A percentile compares a stretch with the other conserved stretches of the same genome.
Evolutionary conservation across 1,140 invertebrate species (phyloP).

Genomic region (Drosophila varians): DNA sequence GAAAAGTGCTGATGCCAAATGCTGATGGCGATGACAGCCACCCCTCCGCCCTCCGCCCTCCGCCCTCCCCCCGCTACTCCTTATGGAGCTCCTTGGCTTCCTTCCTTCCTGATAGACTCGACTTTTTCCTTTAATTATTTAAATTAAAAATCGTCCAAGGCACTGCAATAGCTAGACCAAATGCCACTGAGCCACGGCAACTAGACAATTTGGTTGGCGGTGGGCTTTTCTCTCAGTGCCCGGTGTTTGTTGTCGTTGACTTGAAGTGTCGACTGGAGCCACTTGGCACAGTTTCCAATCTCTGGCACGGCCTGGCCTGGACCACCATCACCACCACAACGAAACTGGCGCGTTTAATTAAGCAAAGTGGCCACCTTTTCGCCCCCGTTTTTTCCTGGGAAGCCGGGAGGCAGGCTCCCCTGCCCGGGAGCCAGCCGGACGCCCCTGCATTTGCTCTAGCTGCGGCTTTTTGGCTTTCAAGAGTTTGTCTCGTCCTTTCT

Average conservation of each 20-base stretch:
- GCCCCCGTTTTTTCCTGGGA: background rate
- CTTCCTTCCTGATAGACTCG: constrained; percentile 8
- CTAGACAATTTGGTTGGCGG: too few species aligned
- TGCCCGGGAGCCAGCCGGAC: background rate
- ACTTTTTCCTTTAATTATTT: constrained; percentile 75
- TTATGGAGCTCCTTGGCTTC: constrained; percentile 1
- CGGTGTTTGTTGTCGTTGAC: constrained; percentile 9
- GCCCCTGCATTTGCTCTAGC: constrained; percentile 2
- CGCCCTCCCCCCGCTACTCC: too few species aligned
- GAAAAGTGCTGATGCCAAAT: constrained; percentile 75
- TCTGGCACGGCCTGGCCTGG: constrained; percentile 20
- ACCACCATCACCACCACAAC: constrained; percentile 23
- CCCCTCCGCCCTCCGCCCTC: constrained; percentile 10
- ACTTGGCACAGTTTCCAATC: constrained; percentile 80
- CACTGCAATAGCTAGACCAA: constrained; percentile 8
- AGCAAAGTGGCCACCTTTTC: constrained; percentile 74
- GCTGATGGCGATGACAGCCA: constrained; percentile 31
- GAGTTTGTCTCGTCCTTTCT: constrained; percentile 36
- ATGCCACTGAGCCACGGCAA: too few species aligned
- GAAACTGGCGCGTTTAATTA: constrained; percentile 75
- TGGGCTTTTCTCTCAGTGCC: constrained; percentile 9
- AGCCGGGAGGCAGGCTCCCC: background rate
- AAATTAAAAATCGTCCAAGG: constrained; percentile 70
- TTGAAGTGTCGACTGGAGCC: constrained; percentile 46
- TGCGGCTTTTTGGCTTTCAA: constrained; percentile 53